Evolutionary conservation across 2,888 invertebrate species (phyloP).

Genomic region (Volucella zonaria): DNA sequence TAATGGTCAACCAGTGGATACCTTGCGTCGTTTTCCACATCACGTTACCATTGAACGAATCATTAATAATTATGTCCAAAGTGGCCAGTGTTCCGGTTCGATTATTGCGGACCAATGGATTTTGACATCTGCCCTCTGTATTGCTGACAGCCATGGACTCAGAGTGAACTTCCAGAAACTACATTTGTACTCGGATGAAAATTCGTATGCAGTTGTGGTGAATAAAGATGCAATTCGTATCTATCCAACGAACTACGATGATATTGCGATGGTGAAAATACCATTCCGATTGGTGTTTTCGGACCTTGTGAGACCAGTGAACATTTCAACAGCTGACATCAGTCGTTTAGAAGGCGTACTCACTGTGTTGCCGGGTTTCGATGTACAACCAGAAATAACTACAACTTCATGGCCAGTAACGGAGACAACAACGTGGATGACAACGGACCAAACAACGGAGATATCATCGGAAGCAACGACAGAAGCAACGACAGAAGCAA

Average conservation of each 20-base stretch:
- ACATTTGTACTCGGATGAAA: background rate
- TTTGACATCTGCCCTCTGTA: conserved; percentile 47
- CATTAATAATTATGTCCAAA: background rate
- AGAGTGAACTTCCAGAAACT: conserved; percentile 23
- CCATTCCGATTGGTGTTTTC: conserved; percentile 44
- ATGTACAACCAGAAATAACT: background rate
- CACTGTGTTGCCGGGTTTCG: conserved; percentile 61
- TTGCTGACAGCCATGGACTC: conserved; percentile 6
- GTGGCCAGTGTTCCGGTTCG: conserved; percentile 42
- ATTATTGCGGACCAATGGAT: conserved; percentile 53
- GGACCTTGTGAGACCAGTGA: conserved; percentile 10
- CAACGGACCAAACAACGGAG: too few relatives aligned
- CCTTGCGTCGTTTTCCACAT: conserved; percentile 61
- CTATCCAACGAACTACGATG: conserved; percentile 62
- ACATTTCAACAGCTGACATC: background rate
- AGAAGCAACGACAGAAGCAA: background rate
- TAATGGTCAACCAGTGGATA: conserved; percentile 47
- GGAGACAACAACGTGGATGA: background rate
- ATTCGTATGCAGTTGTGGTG: conserved; percentile 37
- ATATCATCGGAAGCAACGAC: background rate
- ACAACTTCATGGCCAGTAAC: background rate
- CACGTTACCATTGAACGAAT: conserved; percentile 47
- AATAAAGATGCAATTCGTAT: conserved; percentile 24
- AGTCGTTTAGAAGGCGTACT: conserved; percentile 3
- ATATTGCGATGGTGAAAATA: conserved; percentile 54